Evolutionary conservation across 1,140 invertebrate species (phyloP).

Genomic region (Mamestra configurata): DNA sequence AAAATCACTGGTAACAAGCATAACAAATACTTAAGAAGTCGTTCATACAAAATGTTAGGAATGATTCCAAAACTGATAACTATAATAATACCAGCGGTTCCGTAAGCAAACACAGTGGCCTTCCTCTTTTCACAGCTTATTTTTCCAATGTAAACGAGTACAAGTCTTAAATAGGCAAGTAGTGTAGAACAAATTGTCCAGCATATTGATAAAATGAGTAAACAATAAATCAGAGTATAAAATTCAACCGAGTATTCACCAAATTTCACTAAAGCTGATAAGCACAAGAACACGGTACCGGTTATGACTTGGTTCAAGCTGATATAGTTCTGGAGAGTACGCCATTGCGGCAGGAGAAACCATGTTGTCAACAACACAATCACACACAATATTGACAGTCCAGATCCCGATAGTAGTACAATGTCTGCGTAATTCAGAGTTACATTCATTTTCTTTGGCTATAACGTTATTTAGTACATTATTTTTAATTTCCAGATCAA

Average conservation of each 20-base stretch:
- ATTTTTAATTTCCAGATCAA: no score
- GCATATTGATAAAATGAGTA: slow-evolving; percentile 49
- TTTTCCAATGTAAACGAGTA: slow-evolving; percentile 54
- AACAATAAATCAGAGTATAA: background rate
- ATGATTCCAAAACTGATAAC: slow-evolving; percentile 27
- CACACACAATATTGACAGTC: slow-evolving; percentile 52
- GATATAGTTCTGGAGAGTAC: slow-evolving; percentile 59
- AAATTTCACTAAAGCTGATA: background rate
- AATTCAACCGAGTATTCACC: background rate
- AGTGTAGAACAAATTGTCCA: slow-evolving; percentile 61
- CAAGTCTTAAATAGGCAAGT: slow-evolving; percentile 59
- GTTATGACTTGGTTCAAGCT: slow-evolving; percentile 59
- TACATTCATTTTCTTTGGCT: background rate
- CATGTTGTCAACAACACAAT: slow-evolving; percentile 54
- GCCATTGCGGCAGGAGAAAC: slow-evolving; percentile 57
- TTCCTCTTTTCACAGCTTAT: slow-evolving; percentile 59
- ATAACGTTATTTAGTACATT: background rate
- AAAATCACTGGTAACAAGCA: background rate
- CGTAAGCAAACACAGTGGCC: slow-evolving; percentile 42
- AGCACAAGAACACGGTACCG: slow-evolving; percentile 56
- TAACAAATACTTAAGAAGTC: no score
- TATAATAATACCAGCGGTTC: slow-evolving; percentile 13
- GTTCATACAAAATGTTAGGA: background rate
- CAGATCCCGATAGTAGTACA: background rate
- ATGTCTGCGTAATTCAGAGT: background rate